Percentiles rank a stretch among this genome's conserved stretches.
phyloP scores from a whole-genome alignment of 2,797 vertebrate genomes.

The Micrastur ruficollis region DNA sequence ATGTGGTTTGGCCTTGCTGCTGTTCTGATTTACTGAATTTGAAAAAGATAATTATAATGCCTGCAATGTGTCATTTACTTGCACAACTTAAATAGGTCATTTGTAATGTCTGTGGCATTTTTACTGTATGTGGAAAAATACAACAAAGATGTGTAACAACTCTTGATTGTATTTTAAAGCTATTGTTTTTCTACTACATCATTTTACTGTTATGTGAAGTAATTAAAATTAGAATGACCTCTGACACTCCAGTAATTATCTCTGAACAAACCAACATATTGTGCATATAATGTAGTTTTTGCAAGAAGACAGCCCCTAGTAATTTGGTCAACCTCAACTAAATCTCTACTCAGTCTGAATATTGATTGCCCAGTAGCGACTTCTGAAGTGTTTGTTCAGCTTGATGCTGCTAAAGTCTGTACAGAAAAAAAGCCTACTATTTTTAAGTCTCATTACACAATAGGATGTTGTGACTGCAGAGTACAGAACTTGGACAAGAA shows the following conservation, averaged over 20 bases:
- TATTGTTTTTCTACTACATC: conserved; percentile 66
- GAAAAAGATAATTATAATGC: conserved; percentile 78
- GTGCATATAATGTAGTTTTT: not conserved
- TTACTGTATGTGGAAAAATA: conserved; percentile 72
- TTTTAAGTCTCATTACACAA: not conserved
- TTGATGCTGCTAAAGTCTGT: not conserved
- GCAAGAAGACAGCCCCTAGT: not conserved
- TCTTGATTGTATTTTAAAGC: conserved; percentile 71
- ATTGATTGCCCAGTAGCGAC: not conserved
- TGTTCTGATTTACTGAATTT: conserved; percentile 83
- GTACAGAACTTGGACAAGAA: not conserved
- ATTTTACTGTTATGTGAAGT: conserved; percentile 70
- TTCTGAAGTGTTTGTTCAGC: conserved; percentile 25
- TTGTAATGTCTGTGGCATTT: conserved; percentile 76
- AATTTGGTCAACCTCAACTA: conserved; percentile 13
- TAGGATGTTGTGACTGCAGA: not conserved
- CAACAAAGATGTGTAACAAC: conserved; percentile 64
- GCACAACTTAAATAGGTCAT: conserved; percentile 76
- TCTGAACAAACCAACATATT: conserved; percentile 53
- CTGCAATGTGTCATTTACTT: conserved; percentile 78
- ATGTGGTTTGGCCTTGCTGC: conserved; percentile 87
- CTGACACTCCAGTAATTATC: conserved; percentile 71
- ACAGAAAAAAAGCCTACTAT: not conserved
- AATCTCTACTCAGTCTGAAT: not conserved
- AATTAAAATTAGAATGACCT: conserved; percentile 72